A percentile compares a stretch with the other conserved stretches of the same genome.
Conservation (phyloP, 2,797 vertebrate species). For the Otus scops region DNA sequence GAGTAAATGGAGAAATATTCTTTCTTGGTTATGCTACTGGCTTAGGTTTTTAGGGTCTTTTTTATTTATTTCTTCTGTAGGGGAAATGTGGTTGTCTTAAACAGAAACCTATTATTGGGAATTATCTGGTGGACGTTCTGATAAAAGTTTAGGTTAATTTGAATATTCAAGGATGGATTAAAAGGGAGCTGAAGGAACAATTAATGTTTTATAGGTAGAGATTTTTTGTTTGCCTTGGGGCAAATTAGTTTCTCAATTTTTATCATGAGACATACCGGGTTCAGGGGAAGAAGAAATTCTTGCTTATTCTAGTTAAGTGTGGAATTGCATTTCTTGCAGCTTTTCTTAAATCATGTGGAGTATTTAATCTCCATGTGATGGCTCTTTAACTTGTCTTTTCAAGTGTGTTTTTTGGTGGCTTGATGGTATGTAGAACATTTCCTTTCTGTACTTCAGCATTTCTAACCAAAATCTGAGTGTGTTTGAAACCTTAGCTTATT, state of each 20-base stretch:
- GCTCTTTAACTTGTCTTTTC: slow-evolving; percentile 51
- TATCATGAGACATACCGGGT: neutral
- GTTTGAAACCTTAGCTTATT: slow-evolving; percentile 61
- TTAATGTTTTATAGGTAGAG: neutral
- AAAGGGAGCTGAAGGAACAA: neutral
- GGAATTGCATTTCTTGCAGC: neutral
- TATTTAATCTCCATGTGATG: slow-evolving; percentile 17
- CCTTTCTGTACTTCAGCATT: slow-evolving; percentile 49
- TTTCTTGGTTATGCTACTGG: neutral
- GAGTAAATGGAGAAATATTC: neutral
- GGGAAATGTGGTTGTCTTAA: neutral
- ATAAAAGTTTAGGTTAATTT: neutral
- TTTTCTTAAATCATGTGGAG: neutral
- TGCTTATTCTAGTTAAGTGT: neutral
- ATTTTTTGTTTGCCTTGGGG: neutral
- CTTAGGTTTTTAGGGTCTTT: neutral
- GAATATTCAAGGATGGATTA: neutral
- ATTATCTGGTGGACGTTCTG: neutral
- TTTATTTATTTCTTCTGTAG: neutral
- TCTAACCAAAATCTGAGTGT: slow-evolving; percentile 43
- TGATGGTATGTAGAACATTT: slow-evolving; percentile 64
- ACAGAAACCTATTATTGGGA: neutral
- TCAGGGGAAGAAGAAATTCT: neutral
- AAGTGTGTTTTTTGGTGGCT: slow-evolving; percentile 49
- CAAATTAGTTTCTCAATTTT: neutral